Evolutionary conservation across 1,140 invertebrate species (phyloP).

Genomic region (Pseudomyrmex dendroicus): DNA sequence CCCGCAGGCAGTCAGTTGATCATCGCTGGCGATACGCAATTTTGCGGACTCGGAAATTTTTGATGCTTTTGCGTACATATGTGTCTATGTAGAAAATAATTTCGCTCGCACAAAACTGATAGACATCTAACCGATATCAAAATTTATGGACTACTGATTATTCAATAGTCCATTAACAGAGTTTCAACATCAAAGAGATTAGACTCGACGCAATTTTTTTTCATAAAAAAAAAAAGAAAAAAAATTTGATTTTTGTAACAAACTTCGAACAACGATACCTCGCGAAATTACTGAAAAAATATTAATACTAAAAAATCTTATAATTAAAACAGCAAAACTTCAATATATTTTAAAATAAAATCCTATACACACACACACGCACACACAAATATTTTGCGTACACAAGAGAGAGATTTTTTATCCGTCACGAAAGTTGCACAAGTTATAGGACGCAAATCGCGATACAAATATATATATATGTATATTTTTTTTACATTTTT

Average conservation of each 20-base stretch:
- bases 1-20: conserved; percentile 14
- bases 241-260: background rate
- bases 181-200: background rate
- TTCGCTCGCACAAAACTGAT: too few species aligned
- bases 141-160: too few species aligned
- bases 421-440: background rate
- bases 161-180: conserved; percentile 19
- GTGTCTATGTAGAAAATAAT: too few species aligned
- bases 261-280: background rate
- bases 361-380: background rate
- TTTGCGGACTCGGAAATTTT: conserved; percentile 3
- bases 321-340: background rate
- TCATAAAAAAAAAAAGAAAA: background rate
- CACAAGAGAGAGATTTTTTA: background rate
- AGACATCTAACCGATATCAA: too few species aligned
- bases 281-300: too few species aligned
- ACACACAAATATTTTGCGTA: background rate
- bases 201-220: background rate
- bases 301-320: background rate
- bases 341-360: background rate
- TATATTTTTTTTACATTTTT: too few species aligned
- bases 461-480: background rate
- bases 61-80: background rate
- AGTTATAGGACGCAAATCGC: background rate
- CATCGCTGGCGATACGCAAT: conserved; percentile 13